Conservation (phyloP, 2,888 invertebrate species). For the Diachrysia chrysitis region DNA sequence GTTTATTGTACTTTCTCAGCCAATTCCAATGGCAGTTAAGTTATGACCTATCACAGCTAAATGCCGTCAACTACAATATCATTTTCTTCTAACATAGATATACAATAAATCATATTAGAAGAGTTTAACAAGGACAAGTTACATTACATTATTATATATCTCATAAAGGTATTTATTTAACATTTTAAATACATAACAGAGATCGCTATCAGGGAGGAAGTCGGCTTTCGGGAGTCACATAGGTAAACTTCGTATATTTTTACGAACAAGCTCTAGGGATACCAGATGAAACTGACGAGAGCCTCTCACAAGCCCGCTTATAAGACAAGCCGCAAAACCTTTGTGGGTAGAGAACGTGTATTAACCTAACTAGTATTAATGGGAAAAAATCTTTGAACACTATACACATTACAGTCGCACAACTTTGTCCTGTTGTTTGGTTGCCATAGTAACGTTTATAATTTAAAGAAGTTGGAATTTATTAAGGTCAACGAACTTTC, state of each 20-base stretch:
- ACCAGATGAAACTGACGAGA: constrained; percentile 5
- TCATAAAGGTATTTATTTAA: constrained; percentile 9
- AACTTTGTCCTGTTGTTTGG: constrained; percentile 73
- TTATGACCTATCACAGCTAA: too few relatives aligned
- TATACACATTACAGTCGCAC: constrained; percentile 67
- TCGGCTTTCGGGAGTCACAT: constrained; percentile 2
- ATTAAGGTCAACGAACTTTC: constrained; percentile 19
- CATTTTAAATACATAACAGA: constrained; percentile 20
- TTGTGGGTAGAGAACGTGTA: constrained; percentile 62
- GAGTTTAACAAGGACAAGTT: neutral
- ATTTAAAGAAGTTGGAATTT: constrained; percentile 20
- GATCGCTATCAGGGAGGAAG: constrained; percentile 15
- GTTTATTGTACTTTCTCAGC: too few relatives aligned
- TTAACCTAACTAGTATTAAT: constrained; percentile 72
- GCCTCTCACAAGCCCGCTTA: constrained; percentile 62
- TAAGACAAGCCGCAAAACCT: constrained; percentile 62
- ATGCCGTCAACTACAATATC: too few relatives aligned
- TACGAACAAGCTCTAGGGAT: neutral
- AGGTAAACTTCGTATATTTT: neutral
- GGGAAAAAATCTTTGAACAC: constrained; percentile 67
- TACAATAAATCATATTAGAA: constrained; percentile 14
- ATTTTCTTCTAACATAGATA: too few relatives aligned
- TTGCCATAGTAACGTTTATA: constrained; percentile 40
- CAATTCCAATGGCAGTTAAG: too few relatives aligned
- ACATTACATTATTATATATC: constrained; percentile 6